Base-by-base conservation (phyloP, 2,888 invertebrate species). In the Dendrolimus houi region DNA sequence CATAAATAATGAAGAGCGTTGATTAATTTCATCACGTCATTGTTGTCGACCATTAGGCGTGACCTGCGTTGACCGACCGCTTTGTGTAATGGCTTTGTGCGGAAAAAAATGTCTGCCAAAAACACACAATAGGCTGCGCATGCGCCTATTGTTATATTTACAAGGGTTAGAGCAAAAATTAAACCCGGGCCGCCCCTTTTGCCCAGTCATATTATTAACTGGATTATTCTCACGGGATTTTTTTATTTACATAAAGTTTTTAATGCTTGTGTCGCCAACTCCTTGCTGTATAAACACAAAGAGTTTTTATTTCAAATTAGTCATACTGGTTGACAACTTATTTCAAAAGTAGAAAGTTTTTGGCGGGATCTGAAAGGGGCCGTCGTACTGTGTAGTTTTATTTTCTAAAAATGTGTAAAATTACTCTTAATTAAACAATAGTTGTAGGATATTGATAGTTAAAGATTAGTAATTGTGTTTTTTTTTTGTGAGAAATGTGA, bases 1-100 rank as follows among this genome's bases (percentile, higher is more conserved):
- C 47, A 47, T 47, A 47, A 47, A 47, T 47, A 47, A 47, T 10
- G 47, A 47, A 47, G 47, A 47, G 47, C 69, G 75, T 69, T 82
- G 80, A 85, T 85, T 84, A 82, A 85, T 85, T 87, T 85, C 81
- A 72, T 78, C 80, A 79, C 61, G 65, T 66, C 70, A 81, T 87
- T 87, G 84, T 87, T 74, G 70, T 65, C 63, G 73, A 65, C 67
- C 75, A 74, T 68, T 62, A 68, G 81, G 77, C 86, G 84, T 84
- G 82, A 81, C 78, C 74, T 74, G 71, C 67, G 73, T 69, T 79
- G 79, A 74, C 71, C 77, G 78, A 78, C 72, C 76, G 80, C 81
- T 83, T 74, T 78, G 74, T 75, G 79, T 77, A 75, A 74, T 66
- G 66, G 74, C 75, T 74, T 84, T 83, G 81, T 81, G 72, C 75